Percentiles rank a stretch among this genome's conserved stretches.
Conservation (phyloP, 2,113 vertebrate species). For the Chloropsis hardwickii region DNA sequence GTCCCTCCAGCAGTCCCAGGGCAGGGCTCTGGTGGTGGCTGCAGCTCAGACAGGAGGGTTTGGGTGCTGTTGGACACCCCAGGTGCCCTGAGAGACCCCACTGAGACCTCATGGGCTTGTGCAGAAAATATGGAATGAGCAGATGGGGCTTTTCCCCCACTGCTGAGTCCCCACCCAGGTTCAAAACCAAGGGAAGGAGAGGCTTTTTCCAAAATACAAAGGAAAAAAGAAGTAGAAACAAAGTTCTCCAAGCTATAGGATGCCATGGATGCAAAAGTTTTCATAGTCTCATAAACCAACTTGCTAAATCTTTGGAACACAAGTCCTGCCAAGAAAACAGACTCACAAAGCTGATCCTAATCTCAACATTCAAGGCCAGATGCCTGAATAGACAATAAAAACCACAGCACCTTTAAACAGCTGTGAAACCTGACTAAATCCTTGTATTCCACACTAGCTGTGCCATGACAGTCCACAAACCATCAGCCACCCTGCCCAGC, state of each 20-base stretch:
- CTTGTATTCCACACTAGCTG: neutral
- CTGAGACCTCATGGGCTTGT: neutral
- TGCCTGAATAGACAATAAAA: neutral
- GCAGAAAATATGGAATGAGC: neutral
- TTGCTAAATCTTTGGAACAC: neutral
- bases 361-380: neutral
- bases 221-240: no score
- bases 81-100: neutral
- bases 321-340: neutral
- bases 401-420: neutral
- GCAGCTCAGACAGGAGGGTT: neutral
- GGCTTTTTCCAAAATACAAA: neutral
- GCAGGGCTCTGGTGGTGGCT: neutral
- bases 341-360: neutral
- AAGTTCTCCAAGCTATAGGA: neutral
- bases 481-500: accelerated
- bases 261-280: neutral
- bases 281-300: neutral
- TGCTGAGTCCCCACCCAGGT: neutral
- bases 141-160: neutral
- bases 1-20: accelerated
- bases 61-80: neutral
- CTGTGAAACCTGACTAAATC: neutral
- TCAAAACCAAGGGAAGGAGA: neutral
- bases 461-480: neutral